These are phyloP conservation scores for Nyctalus aviator DNA, from an alignment of 2,797 vertebrate species.

Conservation along the genomic window DNA sequence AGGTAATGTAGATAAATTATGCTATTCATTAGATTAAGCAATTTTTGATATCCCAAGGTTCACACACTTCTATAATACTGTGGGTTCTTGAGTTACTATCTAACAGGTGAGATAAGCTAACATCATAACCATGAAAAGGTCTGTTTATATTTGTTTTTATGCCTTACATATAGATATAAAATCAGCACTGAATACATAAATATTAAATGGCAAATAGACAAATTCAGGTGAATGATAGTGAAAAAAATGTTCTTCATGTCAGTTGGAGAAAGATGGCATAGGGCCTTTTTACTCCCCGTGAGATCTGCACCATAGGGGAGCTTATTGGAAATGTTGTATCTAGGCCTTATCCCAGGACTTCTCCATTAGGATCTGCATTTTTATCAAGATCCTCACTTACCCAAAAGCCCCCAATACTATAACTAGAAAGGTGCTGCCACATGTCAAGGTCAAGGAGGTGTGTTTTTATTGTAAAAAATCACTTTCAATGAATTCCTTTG, in stretches of 20 bases:
- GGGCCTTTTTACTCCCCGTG: background rate
- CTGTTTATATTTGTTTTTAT: constrained; percentile 8
- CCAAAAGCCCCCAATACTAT: background rate
- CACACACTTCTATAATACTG: background rate
- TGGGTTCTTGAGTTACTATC: background rate
- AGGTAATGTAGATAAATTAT: background rate
- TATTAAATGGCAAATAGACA: background rate
- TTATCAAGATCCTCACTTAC: background rate
- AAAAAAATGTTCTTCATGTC: background rate
- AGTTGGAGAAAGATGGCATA: background rate
- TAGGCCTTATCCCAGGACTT: background rate
- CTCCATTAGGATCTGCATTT: background rate
- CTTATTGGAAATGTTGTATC: background rate
- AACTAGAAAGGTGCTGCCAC: background rate
- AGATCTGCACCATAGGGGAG: background rate
- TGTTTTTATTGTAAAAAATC: background rate
- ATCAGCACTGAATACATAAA: background rate
- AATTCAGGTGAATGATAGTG: background rate
- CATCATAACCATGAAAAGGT: background rate
- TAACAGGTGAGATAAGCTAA: background rate
- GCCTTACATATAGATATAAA: background rate
- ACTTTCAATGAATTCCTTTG: background rate
- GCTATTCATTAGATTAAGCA: background rate
- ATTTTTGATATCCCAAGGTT: background rate
- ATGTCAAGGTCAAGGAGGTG: background rate